Evolutionary conservation across 2,797 vertebrate genomes (phyloP).

Genomic region (Pangasius krempfi): DNA sequence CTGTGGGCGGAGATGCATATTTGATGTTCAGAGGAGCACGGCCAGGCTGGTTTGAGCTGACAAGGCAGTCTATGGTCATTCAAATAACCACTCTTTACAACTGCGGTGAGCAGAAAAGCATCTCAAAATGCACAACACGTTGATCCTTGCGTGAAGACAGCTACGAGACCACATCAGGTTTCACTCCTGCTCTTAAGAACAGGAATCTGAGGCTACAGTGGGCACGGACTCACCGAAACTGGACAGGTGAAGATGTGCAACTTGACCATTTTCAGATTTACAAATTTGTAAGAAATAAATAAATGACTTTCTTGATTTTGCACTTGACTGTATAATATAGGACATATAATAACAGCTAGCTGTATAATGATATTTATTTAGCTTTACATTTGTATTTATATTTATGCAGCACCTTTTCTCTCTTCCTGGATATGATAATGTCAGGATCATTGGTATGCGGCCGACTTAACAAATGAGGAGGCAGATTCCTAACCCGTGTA

Average conservation of each 20-base stretch:
- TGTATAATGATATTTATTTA: not conserved
- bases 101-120: not conserved
- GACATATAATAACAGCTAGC: not conserved
- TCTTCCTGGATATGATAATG: not conserved
- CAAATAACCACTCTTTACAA: not conserved
- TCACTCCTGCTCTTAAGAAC: not conserved
- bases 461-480: no score
- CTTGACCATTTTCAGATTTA: not conserved
- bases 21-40: not conserved
- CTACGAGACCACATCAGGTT: no score
- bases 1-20: not conserved
- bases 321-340: not conserved
- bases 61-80: not conserved
- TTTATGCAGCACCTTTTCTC: not conserved
- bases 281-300: not conserved
- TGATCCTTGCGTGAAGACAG: no score
- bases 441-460: not conserved
- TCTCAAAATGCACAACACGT: not conserved
- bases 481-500: no score
- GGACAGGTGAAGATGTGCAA: not conserved
- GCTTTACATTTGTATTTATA: not conserved
- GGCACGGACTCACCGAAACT: not conserved
- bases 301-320: not conserved
- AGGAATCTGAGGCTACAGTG: not conserved
- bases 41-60: not conserved